Evolutionary conservation across 2,888 invertebrate species (phyloP).

Genomic region (Leptopterna dolabrata): DNA sequence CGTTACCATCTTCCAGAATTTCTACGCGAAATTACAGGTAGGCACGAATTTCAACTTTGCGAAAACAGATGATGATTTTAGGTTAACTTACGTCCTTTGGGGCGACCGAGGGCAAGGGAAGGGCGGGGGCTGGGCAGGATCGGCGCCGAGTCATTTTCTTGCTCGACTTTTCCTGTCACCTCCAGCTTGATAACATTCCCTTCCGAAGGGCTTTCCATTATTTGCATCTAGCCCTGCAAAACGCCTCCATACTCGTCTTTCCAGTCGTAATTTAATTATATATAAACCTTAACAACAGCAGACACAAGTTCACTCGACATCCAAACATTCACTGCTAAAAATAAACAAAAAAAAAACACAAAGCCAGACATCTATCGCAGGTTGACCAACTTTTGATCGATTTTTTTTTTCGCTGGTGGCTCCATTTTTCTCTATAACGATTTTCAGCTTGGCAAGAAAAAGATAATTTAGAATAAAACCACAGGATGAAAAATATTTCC

Average conservation of each 20-base stretch:
- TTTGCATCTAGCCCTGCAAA: not conserved
- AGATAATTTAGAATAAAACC: no score
- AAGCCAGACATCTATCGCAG: not conserved
- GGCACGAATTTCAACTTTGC: no score
- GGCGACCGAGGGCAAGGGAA: constrained; percentile 32
- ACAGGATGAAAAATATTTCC: no score
- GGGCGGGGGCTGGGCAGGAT: constrained; percentile 34
- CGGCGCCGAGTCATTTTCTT: constrained; percentile 38
- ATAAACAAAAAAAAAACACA: not conserved
- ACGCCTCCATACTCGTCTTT: not conserved
- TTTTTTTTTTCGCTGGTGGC: not conserved
- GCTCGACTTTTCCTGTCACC: constrained; percentile 28
- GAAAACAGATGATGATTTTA: not conserved
- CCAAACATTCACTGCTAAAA: not conserved
- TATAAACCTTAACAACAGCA: not conserved
- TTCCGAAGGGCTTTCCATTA: constrained; percentile 16
- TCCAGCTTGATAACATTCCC: constrained; percentile 20
- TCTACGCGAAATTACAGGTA: no score
- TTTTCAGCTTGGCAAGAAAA: no score
- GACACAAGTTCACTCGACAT: not conserved
- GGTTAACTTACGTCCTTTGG: constrained; percentile 45
- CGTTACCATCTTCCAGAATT: no score
- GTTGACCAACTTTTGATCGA: not conserved
- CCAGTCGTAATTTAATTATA: not conserved
- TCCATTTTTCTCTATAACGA: no score